Base-by-base conservation (phyloP, 2,888 invertebrate genomes). In the Pachycephus smyrnensis region DNA sequence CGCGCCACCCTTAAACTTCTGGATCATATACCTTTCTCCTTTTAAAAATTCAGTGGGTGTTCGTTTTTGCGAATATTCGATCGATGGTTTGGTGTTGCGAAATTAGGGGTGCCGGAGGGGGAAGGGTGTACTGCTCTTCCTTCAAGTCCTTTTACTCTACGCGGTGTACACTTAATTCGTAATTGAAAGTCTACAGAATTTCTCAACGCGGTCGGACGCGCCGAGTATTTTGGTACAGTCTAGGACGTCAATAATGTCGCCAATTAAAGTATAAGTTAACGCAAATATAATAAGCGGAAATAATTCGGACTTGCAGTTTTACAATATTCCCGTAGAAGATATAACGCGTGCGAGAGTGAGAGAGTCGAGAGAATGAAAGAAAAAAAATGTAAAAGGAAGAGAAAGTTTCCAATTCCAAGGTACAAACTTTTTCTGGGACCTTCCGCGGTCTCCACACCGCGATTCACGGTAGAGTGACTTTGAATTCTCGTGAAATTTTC, bases 151-250 rank as follows among this genome's bases (percentile, higher is more conserved):
- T 30, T 31, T 71, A 12, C 31, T 11, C 31, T 2, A 31, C 0
- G 12, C 32, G 75, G 71, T 33, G 75, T 79, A 81, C 80, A 77
- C 76, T 83, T 84, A 80, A 85, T 86, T 86, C 85, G 82, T 85
- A 82, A 86, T 86, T 84, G 85, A 84, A 86, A 86, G 82, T 77
- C 79, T 77, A 37, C 75, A 79, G 75, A 80, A 81, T 81, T 81
- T 79, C 76, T 81, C 31, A 68, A 73, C 76, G 30, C 30, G 11
- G 2, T 40, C 15, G 40, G 55, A 1, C 23, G 55, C 9, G 15
- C 15, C 40, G 15, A 55, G 6, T 23, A 9, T 23, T 9, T 23
- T 23, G 6, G 9, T 55, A 40, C 6, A 6, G 55, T 23, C 55
- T 55, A 0, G n/a, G 73, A 76, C 77, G 78, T 76, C 82, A 83